Evolutionary conservation across 2,888 invertebrate species (phyloP), one percentile per base, ranked within the genome.

Genomic region (Balanococcus diminutus): DNA sequence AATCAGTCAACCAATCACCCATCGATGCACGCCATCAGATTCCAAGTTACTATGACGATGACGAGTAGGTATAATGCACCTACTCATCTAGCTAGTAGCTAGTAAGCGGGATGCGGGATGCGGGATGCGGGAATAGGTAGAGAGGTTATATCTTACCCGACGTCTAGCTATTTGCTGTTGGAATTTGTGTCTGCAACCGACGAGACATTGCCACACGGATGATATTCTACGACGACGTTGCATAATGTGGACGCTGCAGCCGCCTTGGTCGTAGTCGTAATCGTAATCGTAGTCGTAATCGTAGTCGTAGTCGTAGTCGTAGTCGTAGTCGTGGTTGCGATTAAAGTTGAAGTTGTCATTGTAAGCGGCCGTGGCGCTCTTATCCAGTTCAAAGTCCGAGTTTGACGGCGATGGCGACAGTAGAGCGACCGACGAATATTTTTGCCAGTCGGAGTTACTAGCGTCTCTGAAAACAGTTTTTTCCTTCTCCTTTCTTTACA

Each of bases 91-190:
- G 14, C 36, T 46, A 46, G 14, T 46, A 9, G 14, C 14, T 19
- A 8, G 56, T 2, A 14, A 2, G 46, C 11, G 16, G 46, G 16
- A 14, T 2, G 16, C 2, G 46, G 14, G 2, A 16, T 16, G 46
- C 46, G 2, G 11, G 46, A 4, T 16, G 11, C 46, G 46, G 6
- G 46, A 16, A 11, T 42, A 42, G 9, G 11, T 11, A 36, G 4
- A 36, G 36, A 36, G 8, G 11, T 9, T 42, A 11, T 11, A 14
- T 42, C 90, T 90, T 88, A 95, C 96, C 92, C 95, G 94, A 90
- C 95, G 91, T 89, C 94, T 93, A 3, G 96, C 96, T 87, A 96
- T 91, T 89, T 95, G 95, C 90, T 96, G 95, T 89, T 95, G 94
- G 81, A 96, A 91, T 87, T 94, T 92, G 32, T 93, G 93, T 81